Percentiles rank a stretch among this genome's conserved stretches.
phyloP scores from a whole-genome alignment of 2,113 vertebrate species.

The Beaufortia kweichowensis region DNA sequence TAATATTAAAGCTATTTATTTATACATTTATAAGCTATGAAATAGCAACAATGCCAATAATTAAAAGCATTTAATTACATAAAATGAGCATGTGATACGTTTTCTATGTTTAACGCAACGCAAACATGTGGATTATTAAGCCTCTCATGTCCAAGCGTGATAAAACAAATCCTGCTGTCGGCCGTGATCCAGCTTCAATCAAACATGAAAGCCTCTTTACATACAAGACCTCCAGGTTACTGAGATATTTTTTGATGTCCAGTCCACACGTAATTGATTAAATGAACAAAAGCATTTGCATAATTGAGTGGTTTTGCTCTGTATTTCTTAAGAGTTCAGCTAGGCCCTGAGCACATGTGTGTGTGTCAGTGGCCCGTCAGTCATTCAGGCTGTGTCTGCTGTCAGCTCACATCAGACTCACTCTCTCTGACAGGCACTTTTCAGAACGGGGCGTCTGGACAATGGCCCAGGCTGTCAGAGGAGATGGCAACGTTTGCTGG shows the following conservation, averaged over 20 bases:
- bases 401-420: conserved; percentile 87
- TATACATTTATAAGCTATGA: no score
- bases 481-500: conserved; percentile 81
- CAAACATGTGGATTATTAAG: no score
- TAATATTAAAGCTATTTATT: no score
- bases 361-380: conserved; percentile 53
- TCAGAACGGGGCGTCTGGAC: conserved; percentile 85
- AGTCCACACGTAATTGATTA: conserved; percentile 62
- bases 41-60: no score
- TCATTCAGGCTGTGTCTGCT: conserved; percentile 70
- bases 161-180: not conserved
- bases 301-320: conserved; percentile 81
- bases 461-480: conserved; percentile 85
- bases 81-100: no score
- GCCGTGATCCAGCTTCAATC: conserved; percentile 19
- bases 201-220: conserved; percentile 2
- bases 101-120: no score
- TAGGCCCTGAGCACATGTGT: conserved; percentile 75
- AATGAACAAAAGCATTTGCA: conserved; percentile 82
- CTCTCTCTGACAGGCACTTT: conserved; percentile 81
- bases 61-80: no score
- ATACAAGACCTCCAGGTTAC: conserved; percentile 52
- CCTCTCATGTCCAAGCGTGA: no score
- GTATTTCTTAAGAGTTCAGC: conserved; percentile 66
- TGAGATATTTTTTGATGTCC: conserved; percentile 51